A percentile compares a stretch with the other conserved stretches of the same genome.
These are phyloP conservation scores for Lydus trimaculatus DNA, from an alignment of 2,888 invertebrate species.

Conservation along the genomic window DNA sequence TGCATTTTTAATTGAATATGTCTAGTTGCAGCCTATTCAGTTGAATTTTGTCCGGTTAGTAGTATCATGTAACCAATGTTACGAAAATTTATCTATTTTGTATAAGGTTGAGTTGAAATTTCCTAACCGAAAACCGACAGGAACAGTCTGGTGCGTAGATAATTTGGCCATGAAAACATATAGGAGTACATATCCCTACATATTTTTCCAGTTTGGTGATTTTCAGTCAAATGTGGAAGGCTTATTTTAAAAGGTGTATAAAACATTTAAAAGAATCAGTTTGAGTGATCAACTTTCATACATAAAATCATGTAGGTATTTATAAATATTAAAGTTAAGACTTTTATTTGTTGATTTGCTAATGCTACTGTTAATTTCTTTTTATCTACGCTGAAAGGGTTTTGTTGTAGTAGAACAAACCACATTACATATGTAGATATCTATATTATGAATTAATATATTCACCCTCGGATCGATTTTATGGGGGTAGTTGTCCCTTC, in stretches of 20 bases:
- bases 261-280: not conserved
- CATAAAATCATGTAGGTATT: not conserved
- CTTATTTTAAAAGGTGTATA: not conserved
- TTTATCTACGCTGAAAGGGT: conserved; percentile 6
- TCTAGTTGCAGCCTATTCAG: not conserved
- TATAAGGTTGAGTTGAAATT: not conserved
- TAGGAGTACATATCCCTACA: no score
- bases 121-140: not conserved
- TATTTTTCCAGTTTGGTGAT: not conserved
- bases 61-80: not conserved
- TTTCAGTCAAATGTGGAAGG: not conserved
- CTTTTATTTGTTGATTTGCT: not conserved
- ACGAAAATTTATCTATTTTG: not conserved
- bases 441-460: conserved; percentile 32
- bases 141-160: not conserved
- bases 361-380: not conserved
- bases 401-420: conserved; percentile 26
- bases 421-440: conserved; percentile 30
- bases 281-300: not conserved
- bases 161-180: not conserved
- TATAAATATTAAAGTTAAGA: not conserved
- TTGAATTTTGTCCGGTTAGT: not conserved
- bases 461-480: conserved; percentile 21
- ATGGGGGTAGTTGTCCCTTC: not conserved
- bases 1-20: not conserved